A percentile compares a stretch with the other conserved stretches of the same genome.
Conservation (phyloP, 2,888 invertebrate genomes). For the Athalia cordata region DNA sequence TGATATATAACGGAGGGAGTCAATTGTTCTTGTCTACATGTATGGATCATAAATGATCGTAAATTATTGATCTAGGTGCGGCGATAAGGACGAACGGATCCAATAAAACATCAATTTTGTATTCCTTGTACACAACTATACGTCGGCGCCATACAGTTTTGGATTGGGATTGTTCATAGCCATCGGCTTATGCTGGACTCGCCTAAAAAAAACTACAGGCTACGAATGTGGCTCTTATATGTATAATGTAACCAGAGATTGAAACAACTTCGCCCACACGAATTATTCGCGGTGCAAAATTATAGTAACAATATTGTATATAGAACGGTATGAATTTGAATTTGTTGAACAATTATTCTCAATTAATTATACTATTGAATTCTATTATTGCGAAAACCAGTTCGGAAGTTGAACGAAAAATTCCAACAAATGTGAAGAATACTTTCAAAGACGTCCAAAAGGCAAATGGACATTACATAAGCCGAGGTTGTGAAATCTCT, state of each 20-base stretch:
- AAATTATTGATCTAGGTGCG: constrained; percentile 29
- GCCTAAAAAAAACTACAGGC: neutral
- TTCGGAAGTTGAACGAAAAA: too few relatives aligned
- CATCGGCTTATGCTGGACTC: constrained; percentile 2
- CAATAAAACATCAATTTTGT: constrained; percentile 23
- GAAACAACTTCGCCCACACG: too few relatives aligned
- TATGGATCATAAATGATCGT: constrained; percentile 15
- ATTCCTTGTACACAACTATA: constrained; percentile 8
- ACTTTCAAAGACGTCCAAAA: too few relatives aligned
- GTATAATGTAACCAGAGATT: too few relatives aligned
- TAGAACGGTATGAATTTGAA: too few relatives aligned
- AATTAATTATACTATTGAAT: too few relatives aligned
- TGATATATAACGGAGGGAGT: neutral
- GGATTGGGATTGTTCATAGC: constrained; percentile 12
- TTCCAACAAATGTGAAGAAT: too few relatives aligned
- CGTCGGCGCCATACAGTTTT: neutral
- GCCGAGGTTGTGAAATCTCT: neutral
- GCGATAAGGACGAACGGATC: constrained; percentile 9
- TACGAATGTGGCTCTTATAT: too few relatives aligned
- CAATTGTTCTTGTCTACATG: neutral
- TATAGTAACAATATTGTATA: too few relatives aligned
- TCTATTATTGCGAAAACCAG: too few relatives aligned
- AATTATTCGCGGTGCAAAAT: too few relatives aligned
- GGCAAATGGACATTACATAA: neutral
- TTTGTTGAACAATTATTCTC: too few relatives aligned